A percentile compares a stretch with the other conserved stretches of the same genome.
These are phyloP conservation scores for Cynoglossus semilaevis DNA, from an alignment of 2,113 vertebrate species.

Conservation along the genomic window DNA sequence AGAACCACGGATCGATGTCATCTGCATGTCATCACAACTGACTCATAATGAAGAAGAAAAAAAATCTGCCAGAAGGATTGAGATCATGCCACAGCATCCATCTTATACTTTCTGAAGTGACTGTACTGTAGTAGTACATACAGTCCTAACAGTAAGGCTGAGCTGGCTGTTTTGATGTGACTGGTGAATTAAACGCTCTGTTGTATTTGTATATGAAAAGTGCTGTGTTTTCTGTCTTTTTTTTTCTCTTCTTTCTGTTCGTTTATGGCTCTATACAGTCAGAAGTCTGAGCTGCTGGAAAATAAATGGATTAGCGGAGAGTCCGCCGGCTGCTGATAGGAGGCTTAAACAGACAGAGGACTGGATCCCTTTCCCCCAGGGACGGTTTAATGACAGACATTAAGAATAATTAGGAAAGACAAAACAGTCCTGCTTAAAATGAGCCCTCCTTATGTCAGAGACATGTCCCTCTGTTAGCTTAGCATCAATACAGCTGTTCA, in stretches of 20 bases:
- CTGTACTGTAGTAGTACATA: too few species aligned
- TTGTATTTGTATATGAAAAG: too few species aligned
- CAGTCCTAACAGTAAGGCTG: too few species aligned
- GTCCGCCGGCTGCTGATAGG: slow-evolving; percentile 60
- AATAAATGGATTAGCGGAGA: slow-evolving; percentile 63
- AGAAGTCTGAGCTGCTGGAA: slow-evolving; percentile 48
- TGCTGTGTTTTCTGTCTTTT: slow-evolving; percentile 13
- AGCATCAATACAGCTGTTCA: slow-evolving; percentile 1
- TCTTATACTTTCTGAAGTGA: background rate
- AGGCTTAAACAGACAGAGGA: slow-evolving; percentile 58
- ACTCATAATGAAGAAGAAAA: background rate
- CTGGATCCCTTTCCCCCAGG: slow-evolving; percentile 31
- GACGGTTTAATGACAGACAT: slow-evolving; percentile 68
- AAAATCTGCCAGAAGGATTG: background rate
- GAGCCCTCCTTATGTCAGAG: slow-evolving; percentile 37
- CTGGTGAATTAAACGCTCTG: background rate
- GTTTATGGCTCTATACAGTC: background rate
- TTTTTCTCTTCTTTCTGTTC: too few species aligned
- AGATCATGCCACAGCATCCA: background rate
- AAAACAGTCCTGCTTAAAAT: slow-evolving; percentile 62
- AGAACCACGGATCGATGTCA: slow-evolving; percentile 18
- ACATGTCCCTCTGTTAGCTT: slow-evolving; percentile 25
- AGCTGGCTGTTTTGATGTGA: too few species aligned
- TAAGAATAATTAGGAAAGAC: slow-evolving; percentile 73
- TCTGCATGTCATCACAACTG: slow-evolving; percentile 12